A percentile compares a stretch with the other conserved stretches of the same genome.
Evolutionary conservation across 1,140 invertebrate genomes (phyloP).

Genomic region (Bombus fervidus): DNA sequence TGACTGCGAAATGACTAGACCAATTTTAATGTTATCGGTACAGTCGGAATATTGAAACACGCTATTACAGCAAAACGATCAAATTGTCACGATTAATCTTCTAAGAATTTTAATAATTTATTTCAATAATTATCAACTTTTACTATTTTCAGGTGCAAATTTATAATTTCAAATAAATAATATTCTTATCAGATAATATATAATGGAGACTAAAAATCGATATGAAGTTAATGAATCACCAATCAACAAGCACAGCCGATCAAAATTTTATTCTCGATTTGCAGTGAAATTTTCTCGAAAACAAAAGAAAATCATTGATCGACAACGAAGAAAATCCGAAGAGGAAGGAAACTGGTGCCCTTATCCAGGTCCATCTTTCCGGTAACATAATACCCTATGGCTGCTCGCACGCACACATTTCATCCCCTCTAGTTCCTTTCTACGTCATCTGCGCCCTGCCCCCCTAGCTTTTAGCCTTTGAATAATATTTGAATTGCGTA

Average conservation of each 20-base stretch:
- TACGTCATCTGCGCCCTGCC: conserved; percentile 74
- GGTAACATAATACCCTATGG: conserved; percentile 73
- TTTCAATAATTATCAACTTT: too few relatives aligned
- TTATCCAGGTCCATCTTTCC: conserved; percentile 53
- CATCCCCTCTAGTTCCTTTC: conserved; percentile 53
- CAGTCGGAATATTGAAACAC: background rate
- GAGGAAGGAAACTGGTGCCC: conserved; percentile 35
- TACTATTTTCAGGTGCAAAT: too few relatives aligned
- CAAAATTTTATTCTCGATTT: background rate
- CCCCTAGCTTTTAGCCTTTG: conserved; percentile 81
- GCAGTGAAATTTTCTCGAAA: background rate
- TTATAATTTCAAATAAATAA: too few relatives aligned
- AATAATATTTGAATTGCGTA: conserved; percentile 83
- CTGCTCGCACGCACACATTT: conserved; percentile 57
- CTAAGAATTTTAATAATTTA: background rate
- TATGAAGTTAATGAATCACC: background rate
- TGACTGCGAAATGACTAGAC: background rate
- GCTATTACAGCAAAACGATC: background rate
- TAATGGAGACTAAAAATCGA: background rate
- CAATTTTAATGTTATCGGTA: background rate
- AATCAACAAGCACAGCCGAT: too few relatives aligned
- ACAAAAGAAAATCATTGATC: background rate
- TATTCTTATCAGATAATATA: too few relatives aligned
- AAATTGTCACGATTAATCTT: background rate
- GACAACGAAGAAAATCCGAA: conserved; percentile 36